A percentile compares a stretch with the other conserved stretches of the same genome.
Evolutionary conservation across 2,113 vertebrate species (phyloP).

Genomic region (Tympanuchus pallidicinctus): DNA sequence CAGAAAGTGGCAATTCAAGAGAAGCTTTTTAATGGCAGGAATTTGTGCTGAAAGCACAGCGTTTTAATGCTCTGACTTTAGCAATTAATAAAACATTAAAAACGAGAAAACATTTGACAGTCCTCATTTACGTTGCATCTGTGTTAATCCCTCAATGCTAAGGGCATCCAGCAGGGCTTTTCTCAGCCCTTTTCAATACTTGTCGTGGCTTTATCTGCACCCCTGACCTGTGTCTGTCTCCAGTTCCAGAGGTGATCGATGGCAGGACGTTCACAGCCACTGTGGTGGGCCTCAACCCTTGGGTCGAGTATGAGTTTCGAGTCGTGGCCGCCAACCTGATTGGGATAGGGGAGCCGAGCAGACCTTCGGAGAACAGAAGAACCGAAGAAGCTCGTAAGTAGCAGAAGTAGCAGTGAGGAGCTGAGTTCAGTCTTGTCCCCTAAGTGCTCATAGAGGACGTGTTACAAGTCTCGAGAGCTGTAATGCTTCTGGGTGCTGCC

Average conservation of each 20-base stretch:
- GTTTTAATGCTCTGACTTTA: not conserved
- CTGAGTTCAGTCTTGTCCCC: not conserved
- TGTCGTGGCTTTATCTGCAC: fast-evolving
- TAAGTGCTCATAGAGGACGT: fast-evolving
- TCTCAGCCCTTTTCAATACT: not conserved
- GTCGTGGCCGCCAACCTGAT: slow-evolving; percentile 92
- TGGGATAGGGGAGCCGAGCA: slow-evolving; percentile 95
- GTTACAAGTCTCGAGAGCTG: not conserved
- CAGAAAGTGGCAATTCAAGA: not conserved
- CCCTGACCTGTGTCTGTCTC: not conserved
- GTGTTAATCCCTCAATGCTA: fast-evolving
- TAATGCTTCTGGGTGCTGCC: not conserved
- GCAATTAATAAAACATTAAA: not conserved
- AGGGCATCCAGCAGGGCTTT: not conserved
- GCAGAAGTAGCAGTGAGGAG: slow-evolving; percentile 58
- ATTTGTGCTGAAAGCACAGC: not conserved
- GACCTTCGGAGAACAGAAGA: slow-evolving; percentile 90
- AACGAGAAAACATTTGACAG: not conserved
- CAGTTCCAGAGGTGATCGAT: slow-evolving; percentile 90
- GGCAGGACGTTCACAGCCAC: slow-evolving; percentile 92
- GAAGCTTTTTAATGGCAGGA: not conserved
- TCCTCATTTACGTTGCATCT: not conserved
- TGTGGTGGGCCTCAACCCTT: slow-evolving; percentile 93
- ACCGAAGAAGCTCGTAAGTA: slow-evolving; percentile 94
- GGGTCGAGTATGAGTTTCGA: slow-evolving; percentile 97